These are phyloP conservation scores for Urocynchramus pylzowi DNA, from an alignment of 2,113 vertebrate genomes.

Conservation along the genomic window DNA sequence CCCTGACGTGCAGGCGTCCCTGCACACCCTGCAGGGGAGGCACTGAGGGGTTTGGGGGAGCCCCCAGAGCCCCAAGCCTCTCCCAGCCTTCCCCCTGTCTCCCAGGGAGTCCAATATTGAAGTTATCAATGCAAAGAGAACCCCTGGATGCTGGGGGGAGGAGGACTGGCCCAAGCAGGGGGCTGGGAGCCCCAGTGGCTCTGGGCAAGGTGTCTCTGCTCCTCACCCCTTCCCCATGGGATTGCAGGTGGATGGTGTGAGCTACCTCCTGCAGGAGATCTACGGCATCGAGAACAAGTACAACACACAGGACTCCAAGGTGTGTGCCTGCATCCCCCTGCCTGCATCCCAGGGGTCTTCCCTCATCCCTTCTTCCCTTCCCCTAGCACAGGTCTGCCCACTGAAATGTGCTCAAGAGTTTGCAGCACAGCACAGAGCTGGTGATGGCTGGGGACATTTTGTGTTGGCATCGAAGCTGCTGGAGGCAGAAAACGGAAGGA, in stretches of 20 bases:
- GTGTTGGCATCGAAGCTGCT: background rate
- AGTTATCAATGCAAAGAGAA: background rate
- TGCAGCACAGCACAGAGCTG: background rate
- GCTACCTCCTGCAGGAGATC: conserved; percentile 98
- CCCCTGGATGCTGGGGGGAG: fast-evolving
- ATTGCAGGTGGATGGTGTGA: conserved; percentile 93
- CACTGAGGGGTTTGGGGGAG: background rate
- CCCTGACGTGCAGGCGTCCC: background rate
- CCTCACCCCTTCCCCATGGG: background rate
- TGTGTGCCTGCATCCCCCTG: background rate
- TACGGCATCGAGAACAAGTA: conserved; percentile 99
- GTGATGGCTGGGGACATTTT: background rate
- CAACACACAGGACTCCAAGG: conserved; percentile 94
- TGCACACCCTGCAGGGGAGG: too few species aligned
- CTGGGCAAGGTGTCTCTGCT: background rate
- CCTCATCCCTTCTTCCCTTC: background rate
- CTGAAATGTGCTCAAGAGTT: background rate
- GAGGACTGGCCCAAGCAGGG: background rate
- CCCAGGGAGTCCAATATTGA: background rate
- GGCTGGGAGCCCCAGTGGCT: fast-evolving
- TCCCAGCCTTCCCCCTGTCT: background rate
- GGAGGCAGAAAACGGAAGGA: background rate
- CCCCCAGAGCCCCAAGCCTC: background rate
- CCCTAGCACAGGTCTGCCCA: background rate
- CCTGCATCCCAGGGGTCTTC: background rate